phyloP scores from a whole-genome alignment of 64 coral and sea anemone genomes.

The Astreopora myriophthalma region DNA sequence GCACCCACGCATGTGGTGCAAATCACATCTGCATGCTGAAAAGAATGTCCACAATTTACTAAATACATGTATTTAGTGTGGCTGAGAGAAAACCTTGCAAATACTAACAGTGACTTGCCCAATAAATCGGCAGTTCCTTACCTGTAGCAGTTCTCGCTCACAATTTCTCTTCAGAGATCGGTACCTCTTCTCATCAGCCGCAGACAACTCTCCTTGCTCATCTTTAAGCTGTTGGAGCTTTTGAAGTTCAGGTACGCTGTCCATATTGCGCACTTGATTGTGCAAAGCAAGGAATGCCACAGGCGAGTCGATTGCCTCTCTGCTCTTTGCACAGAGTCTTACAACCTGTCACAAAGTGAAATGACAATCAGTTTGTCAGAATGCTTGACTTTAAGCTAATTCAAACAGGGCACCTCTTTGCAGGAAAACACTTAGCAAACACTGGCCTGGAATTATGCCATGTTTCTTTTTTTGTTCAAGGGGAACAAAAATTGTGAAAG shows the following conservation, averaged over 20 bases:
- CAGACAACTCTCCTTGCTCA: slow-evolving; percentile 94
- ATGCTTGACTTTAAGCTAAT: too few relatives aligned
- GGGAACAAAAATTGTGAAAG: too few relatives aligned
- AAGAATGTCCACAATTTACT: neutral
- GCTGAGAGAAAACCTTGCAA: too few relatives aligned
- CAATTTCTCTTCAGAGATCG: slow-evolving; percentile 97
- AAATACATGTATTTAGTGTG: neutral
- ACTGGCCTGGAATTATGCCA: too few relatives aligned
- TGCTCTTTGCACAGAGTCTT: slow-evolving; percentile 99
- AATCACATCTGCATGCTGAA: slow-evolving; percentile 97
- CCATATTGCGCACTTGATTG: slow-evolving; percentile 99
- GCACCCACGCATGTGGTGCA: slow-evolving; percentile 98
- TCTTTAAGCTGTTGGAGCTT: slow-evolving; percentile 99
- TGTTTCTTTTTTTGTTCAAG: too few relatives aligned
- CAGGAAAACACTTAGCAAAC: too few relatives aligned
- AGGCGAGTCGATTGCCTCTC: slow-evolving; percentile 98
- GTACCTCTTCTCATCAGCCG: slow-evolving; percentile 98
- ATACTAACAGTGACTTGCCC: too few relatives aligned
- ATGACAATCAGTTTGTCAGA: neutral
- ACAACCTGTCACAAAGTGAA: slow-evolving; percentile 68
- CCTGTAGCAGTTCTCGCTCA: slow-evolving; percentile 95
- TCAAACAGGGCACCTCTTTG: too few relatives aligned
- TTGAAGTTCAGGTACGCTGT: slow-evolving; percentile 97
- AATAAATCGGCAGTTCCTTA: neutral
- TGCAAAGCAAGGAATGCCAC: slow-evolving; percentile 96